Percentiles rank a stretch among this genome's conserved stretches.
Evolutionary conservation across 2,113 vertebrate species (phyloP).

Genomic region (Lanius ludovicianus): DNA sequence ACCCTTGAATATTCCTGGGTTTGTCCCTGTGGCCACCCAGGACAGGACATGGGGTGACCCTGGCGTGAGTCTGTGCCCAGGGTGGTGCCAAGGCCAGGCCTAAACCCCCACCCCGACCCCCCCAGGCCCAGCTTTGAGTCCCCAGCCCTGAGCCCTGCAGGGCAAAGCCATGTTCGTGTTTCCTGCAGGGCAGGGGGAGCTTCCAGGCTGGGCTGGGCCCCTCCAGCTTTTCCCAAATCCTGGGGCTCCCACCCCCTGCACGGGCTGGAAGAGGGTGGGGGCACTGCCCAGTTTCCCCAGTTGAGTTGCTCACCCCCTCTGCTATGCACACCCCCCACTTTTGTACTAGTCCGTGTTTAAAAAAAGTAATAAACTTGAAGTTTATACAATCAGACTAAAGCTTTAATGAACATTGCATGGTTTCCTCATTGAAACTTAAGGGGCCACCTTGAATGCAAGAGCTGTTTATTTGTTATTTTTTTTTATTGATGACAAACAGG

Average conservation of each 20-base stretch:
- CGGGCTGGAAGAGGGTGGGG: not conserved
- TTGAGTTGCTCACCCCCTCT: not conserved
- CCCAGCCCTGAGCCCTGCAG: rapidly evolving
- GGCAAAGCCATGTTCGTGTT: rapidly evolving
- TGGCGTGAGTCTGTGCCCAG: rapidly evolving
- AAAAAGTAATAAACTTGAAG: conserved; percentile 40
- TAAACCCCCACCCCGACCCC: not conserved
- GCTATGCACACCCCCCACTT: not conserved
- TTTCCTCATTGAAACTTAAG: not conserved
- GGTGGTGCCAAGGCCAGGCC: not conserved
- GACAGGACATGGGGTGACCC: not conserved
- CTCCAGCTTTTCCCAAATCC: rapidly evolving
- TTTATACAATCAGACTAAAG: conserved; percentile 54
- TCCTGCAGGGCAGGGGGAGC: not conserved
- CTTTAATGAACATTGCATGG: conserved; percentile 17
- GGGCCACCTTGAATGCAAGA: conserved; percentile 43
- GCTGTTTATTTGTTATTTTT: conserved; percentile 68
- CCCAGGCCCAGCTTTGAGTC: not conserved
- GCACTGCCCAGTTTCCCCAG: not conserved
- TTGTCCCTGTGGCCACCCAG: not conserved
- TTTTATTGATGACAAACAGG: conserved; percentile 79
- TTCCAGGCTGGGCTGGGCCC: not conserved
- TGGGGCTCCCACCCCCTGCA: not conserved
- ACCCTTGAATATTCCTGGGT: rapidly evolving
- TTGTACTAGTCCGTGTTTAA: conserved; percentile 47